A percentile compares a stretch with the other conserved stretches of the same genome.
These are phyloP conservation scores for Drosophila anceps DNA, from an alignment of 2,888 invertebrate species.

Conservation along the genomic window DNA sequence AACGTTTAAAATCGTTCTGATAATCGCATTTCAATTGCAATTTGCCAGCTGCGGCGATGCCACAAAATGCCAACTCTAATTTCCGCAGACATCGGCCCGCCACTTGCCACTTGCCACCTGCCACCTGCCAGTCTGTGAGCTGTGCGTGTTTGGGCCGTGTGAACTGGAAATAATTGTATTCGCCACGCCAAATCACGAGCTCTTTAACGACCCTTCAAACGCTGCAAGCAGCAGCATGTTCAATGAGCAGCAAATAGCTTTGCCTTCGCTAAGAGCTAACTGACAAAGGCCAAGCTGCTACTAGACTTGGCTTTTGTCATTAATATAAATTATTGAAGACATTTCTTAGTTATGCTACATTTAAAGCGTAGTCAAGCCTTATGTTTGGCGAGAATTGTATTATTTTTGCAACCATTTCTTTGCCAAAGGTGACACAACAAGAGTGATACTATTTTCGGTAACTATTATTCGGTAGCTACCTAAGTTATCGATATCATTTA, in stretches of 20 bases:
- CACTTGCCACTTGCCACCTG: not conserved
- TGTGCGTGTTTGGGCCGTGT: slow-evolving; percentile 11
- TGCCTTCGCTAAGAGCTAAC: not conserved
- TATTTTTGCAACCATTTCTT: not conserved
- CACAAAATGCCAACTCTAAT: slow-evolving; percentile 44
- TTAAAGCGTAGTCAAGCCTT: not conserved
- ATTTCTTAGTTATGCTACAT: not conserved
- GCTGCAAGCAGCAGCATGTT: slow-evolving; percentile 2
- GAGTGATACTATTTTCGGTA: not conserved
- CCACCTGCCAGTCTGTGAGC: slow-evolving; percentile 5
- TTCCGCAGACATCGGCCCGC: slow-evolving; percentile 38
- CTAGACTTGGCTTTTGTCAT: not conserved
- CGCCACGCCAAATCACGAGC: slow-evolving; percentile 22
- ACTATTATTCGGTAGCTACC: not conserved
- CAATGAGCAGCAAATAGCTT: slow-evolving; percentile 5
- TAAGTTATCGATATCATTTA: not conserved
- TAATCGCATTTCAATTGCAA: slow-evolving; percentile 42
- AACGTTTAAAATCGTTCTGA: not conserved
- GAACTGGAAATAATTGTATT: slow-evolving; percentile 53
- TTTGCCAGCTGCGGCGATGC: slow-evolving; percentile 36
- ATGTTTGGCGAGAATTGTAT: not conserved
- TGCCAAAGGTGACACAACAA: not conserved
- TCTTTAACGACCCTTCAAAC: slow-evolving; percentile 15
- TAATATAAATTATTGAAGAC: slow-evolving; percentile 4
- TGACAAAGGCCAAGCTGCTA: not conserved